Base-by-base conservation (phyloP, 1,140 invertebrate genomes). In the Polypedilum vanderplanki region DNA sequence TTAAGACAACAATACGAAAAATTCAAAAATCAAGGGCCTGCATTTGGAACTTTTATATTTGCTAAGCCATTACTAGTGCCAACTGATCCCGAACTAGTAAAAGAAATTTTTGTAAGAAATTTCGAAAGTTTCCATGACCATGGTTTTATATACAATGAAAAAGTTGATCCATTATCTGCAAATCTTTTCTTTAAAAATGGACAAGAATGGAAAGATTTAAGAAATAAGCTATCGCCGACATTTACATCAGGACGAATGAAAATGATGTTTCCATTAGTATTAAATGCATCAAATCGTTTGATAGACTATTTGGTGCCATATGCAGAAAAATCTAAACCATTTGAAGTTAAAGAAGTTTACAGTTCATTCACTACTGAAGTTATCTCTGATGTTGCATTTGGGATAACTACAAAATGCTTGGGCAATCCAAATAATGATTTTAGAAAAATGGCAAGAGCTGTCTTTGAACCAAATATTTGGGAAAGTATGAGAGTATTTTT, bases 191-290 rank as follows among this genome's bases (percentile, higher is more conserved):
- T 83, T 73, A 83, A 83, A 81, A 82, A 83, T 65, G 85, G 84
- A 4, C 70, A 82, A 8, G 83, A 84, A 76, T 85, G 85, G 85
- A 84, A 83, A 76, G 78, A 81, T 5, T 82, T 85, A 79, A 77
- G 82, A 73, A 79, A 81, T 7, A 82, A 83, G 70, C 78, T 85
- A 0, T 81, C 83, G 4, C 84, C 84, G 3, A 83, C 84, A 5
- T 85, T 85, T 77, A 85, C 84, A 0, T 83, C 84, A 5, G 83
- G 82, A 40, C 85, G 85, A 77, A 85, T 85, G 81, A 85, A 85
- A 76, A 83, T 82, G 33, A 85, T 85, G 85, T 85, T 85, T 75
- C 81, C 82, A 64, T 77, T 83, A 17, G 78, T 85, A 18, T 80
- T 79, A 17, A 81, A 83, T 40, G 83, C 82, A 76, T 79, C 81